Conservation (phyloP, 2,113 vertebrate genomes). For the Talpa occidentalis region DNA sequence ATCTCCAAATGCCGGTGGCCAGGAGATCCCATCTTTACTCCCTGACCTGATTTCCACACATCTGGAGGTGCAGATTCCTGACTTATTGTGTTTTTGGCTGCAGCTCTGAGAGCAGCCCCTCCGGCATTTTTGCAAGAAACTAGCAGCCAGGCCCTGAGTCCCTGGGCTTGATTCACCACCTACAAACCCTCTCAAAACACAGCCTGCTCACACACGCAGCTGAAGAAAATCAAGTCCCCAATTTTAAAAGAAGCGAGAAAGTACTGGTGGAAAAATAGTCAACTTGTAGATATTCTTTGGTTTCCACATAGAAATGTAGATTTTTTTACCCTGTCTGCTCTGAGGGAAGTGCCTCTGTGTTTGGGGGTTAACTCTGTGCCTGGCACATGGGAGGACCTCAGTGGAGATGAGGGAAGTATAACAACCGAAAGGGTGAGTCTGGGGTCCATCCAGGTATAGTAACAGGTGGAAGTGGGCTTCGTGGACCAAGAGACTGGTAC, state of each 20-base stretch:
- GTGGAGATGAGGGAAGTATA: fast-evolving
- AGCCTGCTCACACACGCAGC: neutral
- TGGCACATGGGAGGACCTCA: fast-evolving
- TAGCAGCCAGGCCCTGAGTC: neutral
- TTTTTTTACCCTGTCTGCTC: neutral
- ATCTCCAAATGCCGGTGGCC: too few species aligned
- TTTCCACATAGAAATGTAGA: neutral
- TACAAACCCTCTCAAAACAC: neutral
- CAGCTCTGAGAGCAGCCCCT: neutral
- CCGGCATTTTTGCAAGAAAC: neutral
- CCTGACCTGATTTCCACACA: neutral
- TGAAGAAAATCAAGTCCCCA: neutral
- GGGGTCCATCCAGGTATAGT: fast-evolving
- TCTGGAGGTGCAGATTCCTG: neutral
- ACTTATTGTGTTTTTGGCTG: neutral
- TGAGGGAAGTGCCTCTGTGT: fast-evolving
- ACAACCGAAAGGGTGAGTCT: too few species aligned
- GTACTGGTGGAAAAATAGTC: neutral
- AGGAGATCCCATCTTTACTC: neutral
- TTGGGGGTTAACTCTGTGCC: neutral
- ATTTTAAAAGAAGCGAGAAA: neutral
- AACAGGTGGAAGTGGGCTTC: neutral
- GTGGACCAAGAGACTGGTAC: neutral
- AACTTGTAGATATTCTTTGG: neutral
- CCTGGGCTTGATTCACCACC: neutral